phyloP scores from a whole-genome alignment of 2,888 invertebrate species.

The Xanthia togata region DNA sequence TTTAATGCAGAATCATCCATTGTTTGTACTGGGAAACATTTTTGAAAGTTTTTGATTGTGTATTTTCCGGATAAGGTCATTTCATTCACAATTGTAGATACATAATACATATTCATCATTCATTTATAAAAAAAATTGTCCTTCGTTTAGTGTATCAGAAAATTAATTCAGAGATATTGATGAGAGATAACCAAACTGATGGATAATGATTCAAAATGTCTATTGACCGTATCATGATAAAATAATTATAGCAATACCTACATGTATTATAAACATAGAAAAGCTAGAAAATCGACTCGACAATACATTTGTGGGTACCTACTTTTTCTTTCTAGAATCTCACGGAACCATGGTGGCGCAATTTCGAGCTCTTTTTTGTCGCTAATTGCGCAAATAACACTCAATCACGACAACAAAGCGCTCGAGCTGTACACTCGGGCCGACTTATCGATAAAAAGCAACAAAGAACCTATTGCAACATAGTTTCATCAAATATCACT shows the following conservation, averaged over 20 bases:
- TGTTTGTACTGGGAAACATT: conserved; percentile 37
- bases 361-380: conserved; percentile 66
- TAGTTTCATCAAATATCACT: conserved; percentile 71
- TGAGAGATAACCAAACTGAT: conserved; percentile 21
- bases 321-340: conserved; percentile 65
- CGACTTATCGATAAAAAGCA: conserved; percentile 73
- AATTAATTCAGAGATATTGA: conserved; percentile 1
- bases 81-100: conserved; percentile 14
- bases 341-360: conserved; percentile 54
- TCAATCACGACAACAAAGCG: conserved; percentile 71
- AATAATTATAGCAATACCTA: conserved; percentile 7
- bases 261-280: neutral
- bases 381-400: conserved; percentile 72
- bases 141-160: neutral
- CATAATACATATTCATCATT: neutral
- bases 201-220: conserved; percentile 28
- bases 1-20: conserved; percentile 24
- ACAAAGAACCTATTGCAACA: conserved; percentile 75
- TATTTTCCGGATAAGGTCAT: conserved; percentile 30
- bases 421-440: conserved; percentile 58
- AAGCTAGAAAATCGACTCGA: neutral
- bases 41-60: conserved; percentile 26
- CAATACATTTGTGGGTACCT: conserved; percentile 48
- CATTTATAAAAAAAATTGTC: neutral
- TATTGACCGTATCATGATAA: conserved; percentile 22